Percentiles rank a stretch among this genome's conserved stretches.
Evolutionary conservation across 2,797 vertebrate species (phyloP).

Genomic region (Danio jaintianensis): DNA sequence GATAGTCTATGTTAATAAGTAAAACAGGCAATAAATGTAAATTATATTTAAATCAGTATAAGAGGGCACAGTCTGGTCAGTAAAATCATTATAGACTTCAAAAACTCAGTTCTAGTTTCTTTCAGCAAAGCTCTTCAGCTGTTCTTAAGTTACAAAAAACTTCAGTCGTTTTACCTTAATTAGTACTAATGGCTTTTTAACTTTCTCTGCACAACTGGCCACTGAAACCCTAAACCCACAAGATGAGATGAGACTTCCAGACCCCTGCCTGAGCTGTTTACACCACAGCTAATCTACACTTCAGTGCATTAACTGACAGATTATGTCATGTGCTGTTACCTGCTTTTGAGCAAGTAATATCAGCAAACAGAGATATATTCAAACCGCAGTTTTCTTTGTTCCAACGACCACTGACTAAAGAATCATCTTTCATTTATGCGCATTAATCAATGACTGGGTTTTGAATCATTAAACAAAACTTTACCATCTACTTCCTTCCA

Average conservation of each 20-base stretch:
- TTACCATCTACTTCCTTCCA: background rate
- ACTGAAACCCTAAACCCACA: slow-evolving; percentile 11
- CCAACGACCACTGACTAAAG: too few species aligned
- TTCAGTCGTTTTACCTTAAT: background rate
- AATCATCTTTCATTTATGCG: background rate
- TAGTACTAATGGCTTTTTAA: background rate
- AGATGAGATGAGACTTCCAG: slow-evolving; percentile 16
- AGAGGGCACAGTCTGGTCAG: background rate
- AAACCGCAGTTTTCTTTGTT: too few species aligned
- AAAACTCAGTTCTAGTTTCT: background rate
- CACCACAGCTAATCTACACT: background rate
- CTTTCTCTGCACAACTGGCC: background rate
- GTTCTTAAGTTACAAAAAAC: background rate
- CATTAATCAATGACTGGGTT: background rate
- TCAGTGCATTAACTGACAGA: background rate
- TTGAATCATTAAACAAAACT: background rate
- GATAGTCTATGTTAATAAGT: too few species aligned
- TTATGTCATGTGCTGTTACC: background rate
- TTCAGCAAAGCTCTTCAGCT: background rate
- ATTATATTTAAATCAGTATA: background rate
- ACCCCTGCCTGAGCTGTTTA: slow-evolving; percentile 20
- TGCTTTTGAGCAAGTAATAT: background rate
- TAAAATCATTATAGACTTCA: background rate
- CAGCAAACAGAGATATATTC: background rate
- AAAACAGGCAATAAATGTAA: too few species aligned